A percentile compares a stretch with the other conserved stretches of the same genome.
Evolutionary conservation across 1,140 invertebrate species (phyloP).

Genomic region (Scaptomyza montana): DNA sequence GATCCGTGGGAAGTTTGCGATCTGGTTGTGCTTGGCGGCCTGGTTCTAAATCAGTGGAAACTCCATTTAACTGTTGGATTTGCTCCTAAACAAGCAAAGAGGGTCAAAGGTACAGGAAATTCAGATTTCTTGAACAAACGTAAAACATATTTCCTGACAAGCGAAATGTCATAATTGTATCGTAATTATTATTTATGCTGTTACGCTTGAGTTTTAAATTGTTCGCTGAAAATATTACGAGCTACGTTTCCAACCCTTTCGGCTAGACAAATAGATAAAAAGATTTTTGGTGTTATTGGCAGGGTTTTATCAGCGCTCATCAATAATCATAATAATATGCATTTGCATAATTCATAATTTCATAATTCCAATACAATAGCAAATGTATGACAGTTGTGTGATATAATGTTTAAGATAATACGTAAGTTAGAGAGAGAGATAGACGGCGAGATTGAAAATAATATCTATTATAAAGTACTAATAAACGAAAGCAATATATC

Average conservation of each 20-base stretch:
- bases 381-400: conserved; percentile 53
- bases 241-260: conserved; percentile 57
- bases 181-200: conserved; percentile 80
- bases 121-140: conserved; percentile 20
- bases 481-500: conserved; percentile 64
- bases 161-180: conserved; percentile 67
- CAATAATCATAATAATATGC: conserved; percentile 43
- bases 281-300: background rate
- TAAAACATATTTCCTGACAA: conserved; percentile 33
- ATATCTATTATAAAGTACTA: conserved; percentile 14
- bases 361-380: conserved; percentile 74
- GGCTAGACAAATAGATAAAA: no score
- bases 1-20: conserved; percentile 77
- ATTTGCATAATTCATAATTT: conserved; percentile 82
- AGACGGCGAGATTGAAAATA: background rate
- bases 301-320: conserved; percentile 29
- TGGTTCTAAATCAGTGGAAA: conserved; percentile 51
- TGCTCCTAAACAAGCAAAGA: conserved; percentile 25
- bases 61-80: conserved; percentile 57
- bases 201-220: conserved; percentile 73
- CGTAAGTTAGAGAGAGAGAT: background rate
- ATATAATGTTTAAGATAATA: conserved; percentile 26
- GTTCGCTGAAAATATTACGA: conserved; percentile 69
- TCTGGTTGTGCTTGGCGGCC: conserved; percentile 23
- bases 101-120: conserved; percentile 27